Evolutionary conservation across 2,113 vertebrate genomes (phyloP), one percentile per base, ranked within the genome.

Genomic region (Cyanoderma ruficeps): DNA sequence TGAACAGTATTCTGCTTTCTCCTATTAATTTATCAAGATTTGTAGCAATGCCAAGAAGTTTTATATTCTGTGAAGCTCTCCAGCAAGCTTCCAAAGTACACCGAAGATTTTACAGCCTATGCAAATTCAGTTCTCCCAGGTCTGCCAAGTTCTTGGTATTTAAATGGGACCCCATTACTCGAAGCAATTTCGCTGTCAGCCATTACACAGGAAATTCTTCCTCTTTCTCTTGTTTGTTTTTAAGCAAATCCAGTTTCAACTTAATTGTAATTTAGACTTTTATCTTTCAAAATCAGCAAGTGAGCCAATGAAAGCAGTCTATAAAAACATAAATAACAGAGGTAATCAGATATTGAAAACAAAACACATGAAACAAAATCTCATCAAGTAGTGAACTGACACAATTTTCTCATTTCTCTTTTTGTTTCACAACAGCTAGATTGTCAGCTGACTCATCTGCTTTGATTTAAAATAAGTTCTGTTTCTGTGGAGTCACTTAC

Each of bases 201-300:
- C 57, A 15, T 95, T 68, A 59, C 60, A 71, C 52, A 68, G 71
- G 90, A 83, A 95, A 95, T 94, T 94, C 65, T 96, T 68, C 65
- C 37, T 94, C 68, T 61, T 92, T 95, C 47, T 74, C 61, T 71
- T 93, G 75, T 95, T 96, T 96, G 70, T 87, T 95, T 95, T 93
- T 72, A 82, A 84, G 81, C 60, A 89, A 91, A 93, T 80, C 25
- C 39, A 86, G 94, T 95, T 96, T 93, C 78, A 74, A 33, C 50
- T 86, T 83, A 90, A 91, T 83, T 93, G 85, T 86, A 85, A 90
- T 90, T 94, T 77, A 55, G 55, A 72, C 70, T 95, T 90, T 88
- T 90, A 52, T 91, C 82, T 90, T 52, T 35, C 56, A 65, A 94
- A 92, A 68, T 69, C 93, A 70, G 47, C 44, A 31, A 94, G 67